Conservation (phyloP, 2,888 invertebrate species). For the Altica lythri region DNA sequence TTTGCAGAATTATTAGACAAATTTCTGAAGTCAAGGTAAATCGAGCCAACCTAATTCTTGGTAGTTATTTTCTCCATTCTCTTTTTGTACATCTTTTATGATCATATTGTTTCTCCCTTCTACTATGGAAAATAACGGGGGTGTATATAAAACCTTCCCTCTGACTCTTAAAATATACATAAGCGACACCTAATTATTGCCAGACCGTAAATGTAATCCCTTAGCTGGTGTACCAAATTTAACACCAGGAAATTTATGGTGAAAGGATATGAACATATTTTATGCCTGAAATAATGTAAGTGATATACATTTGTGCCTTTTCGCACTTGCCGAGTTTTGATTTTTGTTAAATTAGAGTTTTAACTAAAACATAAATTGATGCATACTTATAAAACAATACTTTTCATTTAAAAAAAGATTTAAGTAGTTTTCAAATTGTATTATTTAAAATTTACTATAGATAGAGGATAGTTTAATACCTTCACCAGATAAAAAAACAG, state of each 20-base stretch:
- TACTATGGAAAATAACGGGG: conserved; percentile 30
- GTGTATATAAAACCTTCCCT: conserved; percentile 35
- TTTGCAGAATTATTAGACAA: conserved; percentile 9
- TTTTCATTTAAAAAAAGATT: no score
- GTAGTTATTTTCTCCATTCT: conserved; percentile 13
- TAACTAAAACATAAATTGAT: no score
- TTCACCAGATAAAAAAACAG: no score
- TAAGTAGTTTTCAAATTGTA: no score
- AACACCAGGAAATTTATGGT: conserved; percentile 37
- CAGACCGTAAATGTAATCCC: conserved; percentile 47
- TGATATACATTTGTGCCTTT: neutral
- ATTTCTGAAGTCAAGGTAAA: neutral
- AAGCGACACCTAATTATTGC: conserved; percentile 49
- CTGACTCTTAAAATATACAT: conserved; percentile 46
- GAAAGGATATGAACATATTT: conserved; percentile 23
- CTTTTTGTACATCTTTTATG: conserved; percentile 26
- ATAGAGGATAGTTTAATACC: no score
- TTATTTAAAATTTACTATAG: no score
- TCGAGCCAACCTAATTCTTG: conserved; percentile 11
- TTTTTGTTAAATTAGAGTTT: neutral
- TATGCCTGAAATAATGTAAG: conserved; percentile 11
- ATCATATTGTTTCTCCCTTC: conserved; percentile 10
- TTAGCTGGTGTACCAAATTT: conserved; percentile 46
- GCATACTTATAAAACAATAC: no score
- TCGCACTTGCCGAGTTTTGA: neutral